A percentile compares a stretch with the other conserved stretches of the same genome.
phyloP scores from a whole-genome alignment of 2,797 vertebrate genomes.

The Enteromius treurensis region DNA sequence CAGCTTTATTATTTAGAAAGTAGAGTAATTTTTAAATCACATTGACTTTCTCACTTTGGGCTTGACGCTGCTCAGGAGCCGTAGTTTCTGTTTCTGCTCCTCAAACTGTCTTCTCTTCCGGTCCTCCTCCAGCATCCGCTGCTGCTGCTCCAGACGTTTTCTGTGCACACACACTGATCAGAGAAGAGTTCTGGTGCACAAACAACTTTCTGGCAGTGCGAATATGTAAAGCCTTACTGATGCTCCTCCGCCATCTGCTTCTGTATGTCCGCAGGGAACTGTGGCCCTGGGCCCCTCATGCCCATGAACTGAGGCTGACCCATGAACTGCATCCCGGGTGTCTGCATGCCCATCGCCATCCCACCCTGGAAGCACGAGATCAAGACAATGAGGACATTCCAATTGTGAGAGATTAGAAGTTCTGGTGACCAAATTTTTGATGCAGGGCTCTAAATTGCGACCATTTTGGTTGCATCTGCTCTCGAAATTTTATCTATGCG shows the following conservation, averaged over 20 bases:
- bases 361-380: conserved; percentile 78
- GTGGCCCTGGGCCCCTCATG: conserved; percentile 87
- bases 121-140: conserved; percentile 96
- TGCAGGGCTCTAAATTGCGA: no score
- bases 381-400: neutral
- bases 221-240: conserved; percentile 82
- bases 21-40: neutral
- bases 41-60: conserved; percentile 84
- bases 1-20: neutral
- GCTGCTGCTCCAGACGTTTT: conserved; percentile 95
- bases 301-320: conserved; percentile 90
- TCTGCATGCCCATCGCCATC: conserved; percentile 90
- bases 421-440: no score
- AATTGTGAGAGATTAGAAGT: neutral
- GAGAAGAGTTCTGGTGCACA: neutral
- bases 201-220: neutral
- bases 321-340: conserved; percentile 89
- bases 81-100: conserved; percentile 98
- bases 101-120: conserved; percentile 97
- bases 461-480: no score
- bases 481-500: no score
- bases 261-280: conserved; percentile 91
- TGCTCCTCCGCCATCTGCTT: conserved; percentile 98
- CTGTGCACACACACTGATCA: conserved; percentile 68
- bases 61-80: conserved; percentile 95